phyloP scores from a whole-genome alignment of 2,113 vertebrate species.

The Carettochelys insculpta region DNA sequence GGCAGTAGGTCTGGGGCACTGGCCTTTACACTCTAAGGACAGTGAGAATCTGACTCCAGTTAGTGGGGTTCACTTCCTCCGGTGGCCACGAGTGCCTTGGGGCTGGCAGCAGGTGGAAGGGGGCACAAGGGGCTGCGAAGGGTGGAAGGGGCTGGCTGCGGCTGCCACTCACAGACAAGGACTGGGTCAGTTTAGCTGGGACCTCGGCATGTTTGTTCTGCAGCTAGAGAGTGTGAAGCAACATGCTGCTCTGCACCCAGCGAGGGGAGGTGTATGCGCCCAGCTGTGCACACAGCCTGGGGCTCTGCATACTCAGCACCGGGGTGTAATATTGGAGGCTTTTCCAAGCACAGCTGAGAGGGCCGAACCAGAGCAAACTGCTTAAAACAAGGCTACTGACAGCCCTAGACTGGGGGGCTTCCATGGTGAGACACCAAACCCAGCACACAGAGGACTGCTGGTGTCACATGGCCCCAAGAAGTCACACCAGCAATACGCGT shows the following conservation, averaged over 20 bases:
- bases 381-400: too few species aligned
- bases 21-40: neutral
- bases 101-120: too few species aligned
- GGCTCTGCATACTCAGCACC: rapidly evolving
- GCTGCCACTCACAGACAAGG: rapidly evolving
- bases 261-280: rapidly evolving
- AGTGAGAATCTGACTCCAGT: neutral
- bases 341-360: too few species aligned
- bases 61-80: neutral
- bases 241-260: neutral
- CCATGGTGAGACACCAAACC: too few species aligned
- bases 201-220: neutral
- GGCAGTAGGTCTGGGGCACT: neutral
- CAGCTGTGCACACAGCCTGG: neutral
- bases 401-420: too few species aligned
- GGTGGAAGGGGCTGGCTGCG: too few species aligned
- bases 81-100: neutral
- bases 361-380: too few species aligned
- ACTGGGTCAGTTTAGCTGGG: neutral
- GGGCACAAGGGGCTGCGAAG: too few species aligned
- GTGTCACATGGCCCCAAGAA: too few species aligned
- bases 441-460: too few species aligned
- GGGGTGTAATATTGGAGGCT: too few species aligned
- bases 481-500: too few species aligned
- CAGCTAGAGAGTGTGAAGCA: neutral